A percentile compares a stretch with the other conserved stretches of the same genome.
Conservation (phyloP, 2,113 vertebrate genomes). For the Neodontobutis hainanensis region DNA sequence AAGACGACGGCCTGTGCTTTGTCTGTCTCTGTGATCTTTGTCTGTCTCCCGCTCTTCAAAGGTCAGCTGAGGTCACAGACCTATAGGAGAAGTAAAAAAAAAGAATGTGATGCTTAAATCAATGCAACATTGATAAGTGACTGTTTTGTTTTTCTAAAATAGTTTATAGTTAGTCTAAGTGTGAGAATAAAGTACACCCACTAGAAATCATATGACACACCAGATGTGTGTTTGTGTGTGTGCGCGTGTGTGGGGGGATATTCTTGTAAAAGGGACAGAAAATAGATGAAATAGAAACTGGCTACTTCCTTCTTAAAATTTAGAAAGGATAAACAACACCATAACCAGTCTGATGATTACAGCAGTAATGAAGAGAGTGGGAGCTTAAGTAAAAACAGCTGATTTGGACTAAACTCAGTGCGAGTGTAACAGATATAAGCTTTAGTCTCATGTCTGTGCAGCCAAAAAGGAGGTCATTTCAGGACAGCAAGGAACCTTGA, state of each 20-base stretch:
- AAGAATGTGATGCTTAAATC: slow-evolving; percentile 6
- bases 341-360: too few species aligned
- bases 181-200: slow-evolving; percentile 8
- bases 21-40: slow-evolving; percentile 23
- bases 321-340: slow-evolving; percentile 8
- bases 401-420: slow-evolving; percentile 1
- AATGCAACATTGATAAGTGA: slow-evolving; percentile 5
- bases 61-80: slow-evolving; percentile 50
- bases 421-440: slow-evolving; percentile 1
- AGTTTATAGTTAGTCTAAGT: neutral
- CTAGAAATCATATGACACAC: slow-evolving; percentile 37
- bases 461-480: slow-evolving; percentile 42
- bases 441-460: neutral
- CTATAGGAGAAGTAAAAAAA: slow-evolving; percentile 26
- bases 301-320: slow-evolving; percentile 66
- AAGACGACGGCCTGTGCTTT: slow-evolving; percentile 39
- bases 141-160: slow-evolving; percentile 6
- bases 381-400: neutral
- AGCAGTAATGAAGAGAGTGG: neutral
- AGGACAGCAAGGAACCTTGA: slow-evolving; percentile 55
- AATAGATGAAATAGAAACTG: slow-evolving; percentile 48
- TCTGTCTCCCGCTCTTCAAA: slow-evolving; percentile 19
- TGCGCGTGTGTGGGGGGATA: slow-evolving; percentile 18
- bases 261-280: slow-evolving; percentile 32
- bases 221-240: slow-evolving; percentile 14